Evolutionary conservation across 2,888 invertebrate genomes (phyloP), one percentile per base, ranked within the genome.

Genomic region (Lobophora halterata): DNA sequence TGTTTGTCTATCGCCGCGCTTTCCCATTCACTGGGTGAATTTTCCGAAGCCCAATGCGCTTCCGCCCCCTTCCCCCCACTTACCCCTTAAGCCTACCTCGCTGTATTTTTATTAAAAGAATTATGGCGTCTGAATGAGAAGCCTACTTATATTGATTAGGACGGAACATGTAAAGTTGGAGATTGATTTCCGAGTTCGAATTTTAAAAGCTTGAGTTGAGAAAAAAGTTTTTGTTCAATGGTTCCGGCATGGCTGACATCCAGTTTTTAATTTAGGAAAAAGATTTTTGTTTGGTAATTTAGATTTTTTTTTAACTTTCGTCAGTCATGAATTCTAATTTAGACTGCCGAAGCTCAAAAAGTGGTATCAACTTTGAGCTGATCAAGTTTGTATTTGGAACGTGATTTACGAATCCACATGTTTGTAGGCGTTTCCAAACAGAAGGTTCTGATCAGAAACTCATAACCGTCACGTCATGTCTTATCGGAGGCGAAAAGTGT

Each of bases 1-100:
- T 82, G 86, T 85, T 86, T 86, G 83, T 86, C 86, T 87, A 86
- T 82, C 78, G 79, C 79, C 75, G 80, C 81, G 83, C 72, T 85
- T 85, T 83, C 74, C 79, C 82, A 82, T 83, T 85, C 85, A 85
- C 74, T 71, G 82, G 83, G 80, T 79, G 85, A 83, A 82, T 85
- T 85, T 83, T 79, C 86, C 82, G n/a, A n/a, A n/a, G n/a, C 35
- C 75, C 79, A 80, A 83, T 82, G 83, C 83, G 85, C 71, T 70
- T 85, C 83, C 80, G 82, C 80, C 79, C 79, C 77, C 72, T 74
- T 77, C 79, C 74, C 72, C 62, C 61, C 43, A 60, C 67, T 71
- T 66, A 64, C 29, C 23, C 55, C 61, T 61, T 63, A 62, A 68
- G 71, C 70, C 68, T 66, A 64, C 67, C 76, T 75, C 72, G 67